These are phyloP conservation scores for Balanococcus diminutus DNA, from an alignment of 2,888 invertebrate species.

Conservation along the genomic window DNA sequence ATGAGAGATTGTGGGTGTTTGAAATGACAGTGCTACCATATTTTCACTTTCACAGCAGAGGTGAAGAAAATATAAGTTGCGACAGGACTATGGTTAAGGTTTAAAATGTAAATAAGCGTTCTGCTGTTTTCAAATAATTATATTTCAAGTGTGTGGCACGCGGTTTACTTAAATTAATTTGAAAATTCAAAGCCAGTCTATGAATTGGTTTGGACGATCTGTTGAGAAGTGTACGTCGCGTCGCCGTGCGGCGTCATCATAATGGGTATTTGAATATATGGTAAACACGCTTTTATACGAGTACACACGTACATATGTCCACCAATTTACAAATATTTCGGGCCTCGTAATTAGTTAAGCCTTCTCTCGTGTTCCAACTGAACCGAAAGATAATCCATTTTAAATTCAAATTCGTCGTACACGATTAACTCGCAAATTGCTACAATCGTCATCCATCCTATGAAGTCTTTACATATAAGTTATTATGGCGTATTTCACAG, in stretches of 20 bases:
- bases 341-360: background rate
- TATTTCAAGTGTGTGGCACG: background rate
- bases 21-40: too few relatives aligned
- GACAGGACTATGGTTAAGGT: background rate
- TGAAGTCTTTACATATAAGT: background rate
- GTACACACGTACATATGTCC: constrained; percentile 12
- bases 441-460: too few relatives aligned
- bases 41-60: background rate
- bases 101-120: background rate
- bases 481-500: background rate
- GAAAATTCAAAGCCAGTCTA: background rate
- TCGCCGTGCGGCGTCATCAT: too few relatives aligned
- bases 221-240: background rate
- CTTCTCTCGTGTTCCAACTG: background rate
- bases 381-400: background rate
- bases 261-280: background rate
- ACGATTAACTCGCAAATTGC: background rate
- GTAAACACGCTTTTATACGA: background rate
- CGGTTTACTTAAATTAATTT: background rate
- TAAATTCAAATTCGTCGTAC: background rate
- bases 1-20: too few relatives aligned
- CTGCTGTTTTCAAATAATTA: background rate
- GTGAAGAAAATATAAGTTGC: background rate
- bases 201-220: background rate
- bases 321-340: background rate